These are phyloP conservation scores for Lasioglossum malachurum DNA, from an alignment of 2,888 invertebrate genomes.

Conservation along the genomic window DNA sequence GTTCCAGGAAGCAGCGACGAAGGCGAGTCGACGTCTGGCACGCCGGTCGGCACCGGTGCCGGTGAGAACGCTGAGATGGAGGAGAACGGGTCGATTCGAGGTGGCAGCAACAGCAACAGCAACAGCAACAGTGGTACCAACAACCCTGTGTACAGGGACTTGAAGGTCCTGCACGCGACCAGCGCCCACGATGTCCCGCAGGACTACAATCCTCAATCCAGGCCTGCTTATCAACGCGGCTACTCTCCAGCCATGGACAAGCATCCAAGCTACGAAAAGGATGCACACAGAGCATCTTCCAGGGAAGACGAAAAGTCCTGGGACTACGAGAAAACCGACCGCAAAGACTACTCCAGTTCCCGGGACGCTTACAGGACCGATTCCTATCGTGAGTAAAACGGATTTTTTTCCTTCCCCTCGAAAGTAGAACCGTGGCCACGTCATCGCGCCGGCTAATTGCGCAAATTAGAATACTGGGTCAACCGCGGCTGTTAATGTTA, in stretches of 20 bases:
- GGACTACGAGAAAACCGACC: constrained; percentile 74
- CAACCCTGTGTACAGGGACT: constrained; percentile 74
- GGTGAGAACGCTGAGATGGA: constrained; percentile 87
- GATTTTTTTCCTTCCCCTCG: background rate
- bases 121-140: constrained; percentile 47
- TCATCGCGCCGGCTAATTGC: constrained; percentile 39
- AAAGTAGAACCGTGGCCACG: background rate
- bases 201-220: constrained; percentile 71
- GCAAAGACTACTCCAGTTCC: constrained; percentile 64
- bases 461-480: constrained; percentile 58
- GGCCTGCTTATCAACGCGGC: constrained; percentile 68
- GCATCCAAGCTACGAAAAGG: constrained; percentile 65
- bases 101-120: constrained; percentile 53
- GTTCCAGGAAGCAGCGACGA: constrained; percentile 85
- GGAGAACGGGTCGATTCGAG: constrained; percentile 71
- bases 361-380: constrained; percentile 68
- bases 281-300: constrained; percentile 63
- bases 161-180: constrained; percentile 72
- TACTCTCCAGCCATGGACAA: constrained; percentile 69
- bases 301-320: constrained; percentile 76
- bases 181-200: constrained; percentile 72
- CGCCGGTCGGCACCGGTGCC: constrained; percentile 79
- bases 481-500: constrained; percentile 42
- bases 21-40: constrained; percentile 86
- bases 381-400: constrained; percentile 68